phyloP scores from a whole-genome alignment of 2,113 vertebrate species.

The Dendrocopos noguchii region DNA sequence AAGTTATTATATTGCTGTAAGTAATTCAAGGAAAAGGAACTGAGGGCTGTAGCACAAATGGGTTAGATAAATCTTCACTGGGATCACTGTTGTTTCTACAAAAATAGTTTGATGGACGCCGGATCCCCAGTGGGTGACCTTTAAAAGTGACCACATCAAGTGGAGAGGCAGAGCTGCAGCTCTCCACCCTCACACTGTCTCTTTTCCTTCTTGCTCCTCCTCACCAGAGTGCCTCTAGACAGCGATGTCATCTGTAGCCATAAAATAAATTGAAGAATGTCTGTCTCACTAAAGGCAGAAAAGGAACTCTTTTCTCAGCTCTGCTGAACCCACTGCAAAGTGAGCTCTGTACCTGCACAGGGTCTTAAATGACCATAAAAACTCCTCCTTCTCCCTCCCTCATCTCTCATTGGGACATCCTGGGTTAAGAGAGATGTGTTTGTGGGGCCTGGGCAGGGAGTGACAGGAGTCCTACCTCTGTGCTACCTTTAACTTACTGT shows the following conservation, averaged over 20 bases:
- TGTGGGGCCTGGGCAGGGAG: background rate
- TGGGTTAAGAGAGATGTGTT: background rate
- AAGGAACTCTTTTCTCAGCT: background rate
- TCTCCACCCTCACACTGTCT: background rate
- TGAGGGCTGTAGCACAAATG: slow-evolving; percentile 35
- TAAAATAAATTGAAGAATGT: slow-evolving; percentile 27
- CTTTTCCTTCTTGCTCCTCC: background rate
- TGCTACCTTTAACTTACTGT: background rate
- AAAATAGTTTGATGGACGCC: slow-evolving; percentile 31
- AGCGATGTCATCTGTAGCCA: slow-evolving; percentile 42
- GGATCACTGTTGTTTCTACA: slow-evolving; percentile 10
- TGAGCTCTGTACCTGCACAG: background rate
- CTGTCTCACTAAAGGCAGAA: background rate
- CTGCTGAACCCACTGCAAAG: background rate
- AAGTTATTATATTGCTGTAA: slow-evolving; percentile 72
- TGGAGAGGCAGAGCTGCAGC: background rate
- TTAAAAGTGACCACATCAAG: slow-evolving; percentile 39
- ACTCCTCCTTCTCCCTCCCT: background rate
- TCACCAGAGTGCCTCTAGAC: background rate
- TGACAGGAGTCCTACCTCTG: background rate
- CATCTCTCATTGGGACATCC: background rate
- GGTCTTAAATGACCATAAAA: background rate
- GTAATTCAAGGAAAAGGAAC: slow-evolving; percentile 45
- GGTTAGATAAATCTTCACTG: slow-evolving; percentile 63
- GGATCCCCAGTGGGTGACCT: background rate